Percentiles rank a stretch among this genome's conserved stretches.
These are phyloP conservation scores for Siphlonurus alternatus DNA, from an alignment of 2,888 invertebrate species.

Conservation along the genomic window DNA sequence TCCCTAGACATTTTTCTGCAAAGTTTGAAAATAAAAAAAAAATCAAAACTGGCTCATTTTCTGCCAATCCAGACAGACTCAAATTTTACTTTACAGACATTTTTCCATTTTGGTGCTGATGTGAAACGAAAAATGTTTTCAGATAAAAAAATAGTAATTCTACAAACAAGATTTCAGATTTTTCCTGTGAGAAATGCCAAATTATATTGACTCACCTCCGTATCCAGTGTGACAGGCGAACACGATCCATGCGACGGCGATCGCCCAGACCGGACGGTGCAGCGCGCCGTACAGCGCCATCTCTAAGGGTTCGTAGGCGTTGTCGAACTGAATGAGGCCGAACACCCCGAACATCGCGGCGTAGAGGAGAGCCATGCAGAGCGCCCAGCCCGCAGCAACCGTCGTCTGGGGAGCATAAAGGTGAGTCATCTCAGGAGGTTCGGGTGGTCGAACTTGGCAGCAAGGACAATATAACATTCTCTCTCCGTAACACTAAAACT, in stretches of 20 bases:
- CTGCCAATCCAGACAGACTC: too few species aligned
- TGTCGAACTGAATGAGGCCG: constrained; percentile 5
- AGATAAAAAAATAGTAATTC: neutral
- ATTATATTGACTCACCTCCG: constrained; percentile 5
- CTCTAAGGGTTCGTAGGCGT: constrained; percentile 4
- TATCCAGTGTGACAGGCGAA: constrained; percentile 9
- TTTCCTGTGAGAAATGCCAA: neutral
- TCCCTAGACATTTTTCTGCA: too few species aligned
- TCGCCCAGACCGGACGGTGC: constrained; percentile 8
- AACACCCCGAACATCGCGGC: constrained; percentile 8
- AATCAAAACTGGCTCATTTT: too few species aligned
- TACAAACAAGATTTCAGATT: neutral
- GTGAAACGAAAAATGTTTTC: too few species aligned
- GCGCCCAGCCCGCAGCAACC: neutral
- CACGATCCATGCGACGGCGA: constrained; percentile 8
- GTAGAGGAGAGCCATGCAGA: constrained; percentile 3
- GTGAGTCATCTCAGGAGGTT: neutral
- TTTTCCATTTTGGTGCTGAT: too few species aligned
- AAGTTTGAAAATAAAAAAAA: too few species aligned
- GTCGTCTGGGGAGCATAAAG: too few species aligned
- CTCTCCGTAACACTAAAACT: too few species aligned
- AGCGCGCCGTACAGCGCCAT: constrained; percentile 4
- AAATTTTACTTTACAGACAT: too few species aligned
- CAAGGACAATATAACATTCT: too few species aligned
- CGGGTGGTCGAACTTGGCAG: neutral